Evolutionary conservation across 2,888 invertebrate genomes (phyloP).

Genomic region (Cephus sareptanus): DNA sequence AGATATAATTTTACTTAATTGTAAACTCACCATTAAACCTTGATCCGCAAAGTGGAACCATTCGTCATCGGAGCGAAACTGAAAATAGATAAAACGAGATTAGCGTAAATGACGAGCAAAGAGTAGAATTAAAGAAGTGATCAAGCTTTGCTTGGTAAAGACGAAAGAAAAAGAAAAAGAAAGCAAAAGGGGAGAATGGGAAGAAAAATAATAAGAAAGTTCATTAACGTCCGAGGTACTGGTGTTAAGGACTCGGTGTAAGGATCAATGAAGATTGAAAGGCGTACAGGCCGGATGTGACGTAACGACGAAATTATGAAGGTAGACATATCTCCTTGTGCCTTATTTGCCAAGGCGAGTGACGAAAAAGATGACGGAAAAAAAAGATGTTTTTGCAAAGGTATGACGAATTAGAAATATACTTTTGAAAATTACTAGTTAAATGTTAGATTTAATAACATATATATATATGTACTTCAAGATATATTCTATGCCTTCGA

Average conservation of each 20-base stretch:
- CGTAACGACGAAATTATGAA: background rate
- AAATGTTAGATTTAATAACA: background rate
- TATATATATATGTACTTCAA: background rate
- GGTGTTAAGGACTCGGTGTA: background rate
- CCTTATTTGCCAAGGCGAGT: background rate
- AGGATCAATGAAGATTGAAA: background rate
- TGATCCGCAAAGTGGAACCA: constrained; percentile 2
- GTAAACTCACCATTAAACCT: constrained; percentile 1
- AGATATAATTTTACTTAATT: background rate
- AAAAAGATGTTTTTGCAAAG: background rate
- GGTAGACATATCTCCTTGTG: background rate
- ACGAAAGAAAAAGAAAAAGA: background rate
- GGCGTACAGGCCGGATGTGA: background rate
- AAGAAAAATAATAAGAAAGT: background rate
- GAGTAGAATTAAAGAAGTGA: background rate
- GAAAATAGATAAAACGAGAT: background rate
- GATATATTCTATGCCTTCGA: background rate
- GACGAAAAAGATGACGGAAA: background rate
- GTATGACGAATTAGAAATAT: background rate
- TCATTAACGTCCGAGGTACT: background rate
- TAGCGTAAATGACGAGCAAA: background rate
- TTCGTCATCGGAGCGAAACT: background rate
- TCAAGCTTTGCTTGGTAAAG: background rate
- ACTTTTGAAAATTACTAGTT: background rate
- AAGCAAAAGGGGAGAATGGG: too few relatives aligned